These are phyloP conservation scores for Phenganax stokvisi DNA, from an alignment of 92 coral and sea anemone genomes.

Conservation along the genomic window DNA sequence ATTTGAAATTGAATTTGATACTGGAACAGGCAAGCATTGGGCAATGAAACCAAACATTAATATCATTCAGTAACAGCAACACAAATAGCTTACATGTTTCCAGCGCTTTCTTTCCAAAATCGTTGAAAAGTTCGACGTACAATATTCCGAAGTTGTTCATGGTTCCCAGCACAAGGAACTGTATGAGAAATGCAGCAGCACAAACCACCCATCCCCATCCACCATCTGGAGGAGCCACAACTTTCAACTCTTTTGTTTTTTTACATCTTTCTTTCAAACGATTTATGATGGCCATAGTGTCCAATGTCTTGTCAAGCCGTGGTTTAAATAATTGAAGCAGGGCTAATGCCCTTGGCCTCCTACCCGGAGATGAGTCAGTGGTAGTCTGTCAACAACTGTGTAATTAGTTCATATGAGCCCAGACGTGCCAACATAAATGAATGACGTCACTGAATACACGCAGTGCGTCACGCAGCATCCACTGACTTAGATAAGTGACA, in stretches of 20 bases:
- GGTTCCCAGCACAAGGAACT: conserved; percentile 87
- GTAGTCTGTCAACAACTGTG: too few species aligned
- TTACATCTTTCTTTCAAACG: conserved; percentile 51
- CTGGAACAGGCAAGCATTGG: not conserved
- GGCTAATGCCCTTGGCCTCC: conserved; percentile 16
- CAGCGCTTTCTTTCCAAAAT: conserved; percentile 61
- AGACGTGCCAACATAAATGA: too few species aligned
- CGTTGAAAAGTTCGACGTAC: conserved; percentile 68
- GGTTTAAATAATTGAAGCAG: not conserved
- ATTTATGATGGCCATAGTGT: not conserved
- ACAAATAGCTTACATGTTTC: conserved; percentile 60
- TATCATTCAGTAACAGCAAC: not conserved
- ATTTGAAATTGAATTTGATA: conserved; percentile 28
- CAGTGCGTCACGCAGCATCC: too few species aligned
- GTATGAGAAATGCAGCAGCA: conserved; percentile 76
- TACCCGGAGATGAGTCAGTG: not conserved
- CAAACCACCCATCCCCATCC: conserved; percentile 99
- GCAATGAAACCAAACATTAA: not conserved
- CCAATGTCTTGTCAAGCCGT: not conserved
- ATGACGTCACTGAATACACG: too few species aligned
- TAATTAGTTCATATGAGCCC: too few species aligned
- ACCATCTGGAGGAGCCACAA: conserved; percentile 81
- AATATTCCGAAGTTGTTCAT: conserved; percentile 95
- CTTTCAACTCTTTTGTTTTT: conserved; percentile 58
- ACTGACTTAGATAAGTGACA: too few species aligned